Evolutionary conservation across 2,888 invertebrate genomes (phyloP), one percentile per base, ranked within the genome.

Genomic region (Pristionchus japonicus): DNA sequence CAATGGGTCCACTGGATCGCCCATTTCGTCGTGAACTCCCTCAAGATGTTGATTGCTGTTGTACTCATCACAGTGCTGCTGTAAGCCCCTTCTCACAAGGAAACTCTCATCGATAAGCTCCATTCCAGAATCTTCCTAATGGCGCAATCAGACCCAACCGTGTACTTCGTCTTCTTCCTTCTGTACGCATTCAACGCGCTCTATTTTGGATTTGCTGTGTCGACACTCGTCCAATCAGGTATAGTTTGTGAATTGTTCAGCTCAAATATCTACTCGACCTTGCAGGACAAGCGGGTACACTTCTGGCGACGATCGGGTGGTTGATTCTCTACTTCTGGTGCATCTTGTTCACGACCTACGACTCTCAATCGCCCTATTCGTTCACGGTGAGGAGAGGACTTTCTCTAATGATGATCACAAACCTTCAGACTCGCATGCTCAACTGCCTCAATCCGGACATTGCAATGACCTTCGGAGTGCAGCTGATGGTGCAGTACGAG

Each of bases 1-100:
- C 96, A 96, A 86, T 97, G 97, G 96, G 95, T 97, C 91, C 97
- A 97, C 93, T 97, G 97, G 97, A 94, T 96, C 0, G 97, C 97
- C 1, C 97, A 97, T 97, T 97, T 97, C 95, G 95, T 96, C 74
- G 88, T 92, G 64, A 93, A 93, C 90, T 93, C 91, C 85, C 82
- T 91, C 40, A 93, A 93, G 77, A 82, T 93, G 34, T 70, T 91
- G 11, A 80, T 93, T 52, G 88, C 91, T 11, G 93, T 92, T 27
- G 67, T 90, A 23, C 85, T 91, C 3, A 37, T 90, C n/a, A 88
- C 91, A 4, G 86, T 90, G 40, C 85, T 92, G 34, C 90, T 92
- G 92, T 70, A 40, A 20, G 87, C 88, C 37, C 52, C 34, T 34
- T 47, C 27, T 64, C 37, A 7, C 37, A 9, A 15, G 17, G 34